phyloP scores from a whole-genome alignment of 2,888 invertebrate species.

The Zonitis immaculata region DNA sequence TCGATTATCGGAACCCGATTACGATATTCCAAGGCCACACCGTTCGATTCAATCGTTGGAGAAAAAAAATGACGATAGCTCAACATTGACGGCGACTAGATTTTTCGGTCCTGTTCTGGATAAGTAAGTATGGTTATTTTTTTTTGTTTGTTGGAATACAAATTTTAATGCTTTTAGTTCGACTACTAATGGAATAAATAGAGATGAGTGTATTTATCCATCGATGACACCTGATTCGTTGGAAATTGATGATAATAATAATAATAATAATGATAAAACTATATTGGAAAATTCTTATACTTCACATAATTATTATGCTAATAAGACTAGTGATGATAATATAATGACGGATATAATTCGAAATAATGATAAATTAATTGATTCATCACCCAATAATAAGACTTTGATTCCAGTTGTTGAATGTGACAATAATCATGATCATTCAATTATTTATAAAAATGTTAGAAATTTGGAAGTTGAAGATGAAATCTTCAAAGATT shows the following conservation, averaged over 20 bases:
- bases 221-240: constrained; percentile 47
- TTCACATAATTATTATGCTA: constrained; percentile 8
- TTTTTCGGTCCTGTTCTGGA: constrained; percentile 43
- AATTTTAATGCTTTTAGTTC: neutral
- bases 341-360: constrained; percentile 2
- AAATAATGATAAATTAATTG: constrained; percentile 5
- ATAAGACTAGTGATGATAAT: constrained; percentile 1
- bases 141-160: constrained; percentile 8
- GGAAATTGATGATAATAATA: constrained; percentile 29
- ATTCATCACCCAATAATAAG: constrained; percentile 6
- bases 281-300: constrained; percentile 3
- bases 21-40: constrained; percentile 50
- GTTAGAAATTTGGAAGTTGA: constrained; percentile 9
- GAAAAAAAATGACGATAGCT: constrained; percentile 26
- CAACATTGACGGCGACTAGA: constrained; percentile 42
- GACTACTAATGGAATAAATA: neutral
- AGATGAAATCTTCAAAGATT: constrained; percentile 16
- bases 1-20: constrained; percentile 48
- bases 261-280: constrained; percentile 1
- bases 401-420: constrained; percentile 13
- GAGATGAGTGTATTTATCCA: constrained; percentile 7
- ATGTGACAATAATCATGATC: constrained; percentile 2
- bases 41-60: constrained; percentile 36
- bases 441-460: constrained; percentile 12
- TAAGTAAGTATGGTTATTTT: constrained; percentile 7